These are phyloP conservation scores for Willisornis vidua DNA, from an alignment of 2,113 vertebrate species.

Conservation along the genomic window DNA sequence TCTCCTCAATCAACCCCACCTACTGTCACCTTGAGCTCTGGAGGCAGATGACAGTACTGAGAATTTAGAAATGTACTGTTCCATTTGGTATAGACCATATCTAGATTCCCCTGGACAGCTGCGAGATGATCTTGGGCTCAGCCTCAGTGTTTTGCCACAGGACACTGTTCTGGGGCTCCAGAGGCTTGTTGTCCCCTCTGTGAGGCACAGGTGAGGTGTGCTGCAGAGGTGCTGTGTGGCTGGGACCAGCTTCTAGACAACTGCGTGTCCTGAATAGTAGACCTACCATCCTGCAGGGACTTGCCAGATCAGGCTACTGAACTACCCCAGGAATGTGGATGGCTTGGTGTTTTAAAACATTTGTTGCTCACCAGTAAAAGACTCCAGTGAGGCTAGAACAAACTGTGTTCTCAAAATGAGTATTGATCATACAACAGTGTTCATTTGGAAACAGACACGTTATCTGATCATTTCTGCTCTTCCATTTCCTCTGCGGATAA, in stretches of 20 bases:
- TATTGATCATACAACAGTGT: not conserved
- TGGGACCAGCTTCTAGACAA: not conserved
- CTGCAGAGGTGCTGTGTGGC: not conserved
- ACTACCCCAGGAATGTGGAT: fast-evolving
- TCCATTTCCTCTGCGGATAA: not conserved
- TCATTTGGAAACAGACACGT: not conserved
- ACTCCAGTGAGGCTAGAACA: not conserved
- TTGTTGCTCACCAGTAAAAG: not conserved
- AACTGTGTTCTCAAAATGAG: not conserved
- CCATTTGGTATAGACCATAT: not conserved
- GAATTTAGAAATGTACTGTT: fast-evolving
- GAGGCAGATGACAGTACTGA: not conserved
- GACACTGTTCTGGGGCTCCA: fast-evolving
- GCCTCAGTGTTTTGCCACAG: not conserved
- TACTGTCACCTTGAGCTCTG: not conserved
- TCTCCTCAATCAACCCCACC: not conserved
- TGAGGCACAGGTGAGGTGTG: not conserved
- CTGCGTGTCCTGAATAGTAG: fast-evolving
- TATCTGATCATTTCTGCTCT: not conserved
- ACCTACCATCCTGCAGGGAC: not conserved
- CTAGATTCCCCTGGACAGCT: not conserved
- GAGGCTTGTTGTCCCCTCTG: not conserved
- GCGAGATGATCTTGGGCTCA: not conserved
- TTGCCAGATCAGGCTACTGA: not conserved
- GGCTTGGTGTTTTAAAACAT: not conserved